Base-by-base conservation (phyloP, 2,113 vertebrate genomes). In the Diphyllodes magnificus region DNA sequence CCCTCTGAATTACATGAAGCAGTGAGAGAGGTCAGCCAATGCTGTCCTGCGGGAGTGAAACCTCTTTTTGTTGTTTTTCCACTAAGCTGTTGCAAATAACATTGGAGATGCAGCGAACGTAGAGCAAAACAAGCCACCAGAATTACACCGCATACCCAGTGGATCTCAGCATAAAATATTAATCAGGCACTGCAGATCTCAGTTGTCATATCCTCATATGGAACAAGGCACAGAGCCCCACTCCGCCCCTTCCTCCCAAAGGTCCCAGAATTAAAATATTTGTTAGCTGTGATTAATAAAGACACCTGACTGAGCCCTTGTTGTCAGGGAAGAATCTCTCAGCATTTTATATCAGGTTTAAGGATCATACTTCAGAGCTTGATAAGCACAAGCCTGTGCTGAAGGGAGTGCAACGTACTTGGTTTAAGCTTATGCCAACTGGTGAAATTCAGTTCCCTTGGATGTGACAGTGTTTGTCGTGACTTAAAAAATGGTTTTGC, bases 101-200 rank as follows among this genome's bases (percentile, higher is more conserved):
- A 68, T 84, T 86, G 87, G 90, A 86, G 89, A 97, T 95, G 93
- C 90, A 90, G 89, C 1, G 2, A 79, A 77, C 24, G 53, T 57
- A 69, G 82, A 93, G 69, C 56, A 84, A 82, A 90, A 83, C 88
- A 88, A 91, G 95, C 56, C 91, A 69, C 91, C 94, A 96, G 95
- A 93, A 95, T 95, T 95, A 81, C 94, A 78, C 95, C 3, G 92
- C 93, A 96, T 95, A 92, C 96, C 96, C 98, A 90, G 95, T 87
- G 96, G 97, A 97, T 98, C 95, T 39, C 83, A 60, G 60, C 96
- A 97, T 98, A 83, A 98, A 98, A 97, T 95, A 98, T 98, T 97
- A 91, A 98, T 97, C 97, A 96, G 93, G 90, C 93, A 97, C 87
- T 96, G 96, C 88, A 96, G 97, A 97, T 97, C 97, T 94, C 97